A percentile compares a stretch with the other conserved stretches of the same genome.
Evolutionary conservation across 2,888 invertebrate genomes (phyloP).

Genomic region (Lasioglossum malachurum): DNA sequence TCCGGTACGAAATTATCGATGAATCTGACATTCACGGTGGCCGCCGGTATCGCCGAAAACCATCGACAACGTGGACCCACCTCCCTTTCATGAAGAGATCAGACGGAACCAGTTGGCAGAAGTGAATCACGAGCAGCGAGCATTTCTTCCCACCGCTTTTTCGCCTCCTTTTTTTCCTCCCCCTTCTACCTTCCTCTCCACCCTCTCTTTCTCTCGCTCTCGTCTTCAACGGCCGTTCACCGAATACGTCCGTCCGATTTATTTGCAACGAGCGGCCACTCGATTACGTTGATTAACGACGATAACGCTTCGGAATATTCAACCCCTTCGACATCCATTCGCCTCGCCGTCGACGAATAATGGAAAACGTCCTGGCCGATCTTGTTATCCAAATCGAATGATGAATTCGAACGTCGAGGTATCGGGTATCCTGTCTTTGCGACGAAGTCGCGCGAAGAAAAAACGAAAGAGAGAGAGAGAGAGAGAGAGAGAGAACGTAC

Average conservation of each 20-base stretch:
- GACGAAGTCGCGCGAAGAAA: neutral
- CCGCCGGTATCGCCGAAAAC: conserved; percentile 66
- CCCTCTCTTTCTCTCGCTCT: neutral
- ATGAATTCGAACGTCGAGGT: conserved; percentile 39
- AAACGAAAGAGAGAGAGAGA: neutral
- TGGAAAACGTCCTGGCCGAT: conserved; percentile 27
- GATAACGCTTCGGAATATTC: conserved; percentile 36
- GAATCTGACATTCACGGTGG: conserved; percentile 73
- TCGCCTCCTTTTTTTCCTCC: conserved; percentile 18
- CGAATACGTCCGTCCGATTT: conserved; percentile 55
- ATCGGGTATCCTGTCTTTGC: conserved; percentile 1
- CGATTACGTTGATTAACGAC: conserved; percentile 52
- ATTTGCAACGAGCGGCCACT: conserved; percentile 35
- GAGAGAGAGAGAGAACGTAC: neutral
- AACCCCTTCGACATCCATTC: neutral
- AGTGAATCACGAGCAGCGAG: conserved; percentile 58
- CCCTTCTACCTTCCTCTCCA: neutral
- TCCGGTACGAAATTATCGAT: conserved; percentile 71
- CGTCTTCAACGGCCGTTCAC: conserved; percentile 36
- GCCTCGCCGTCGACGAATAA: conserved; percentile 23
- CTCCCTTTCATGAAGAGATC: conserved; percentile 69
- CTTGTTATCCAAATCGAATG: conserved; percentile 41
- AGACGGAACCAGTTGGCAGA: conserved; percentile 62
- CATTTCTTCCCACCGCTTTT: conserved; percentile 45
- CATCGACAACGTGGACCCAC: conserved; percentile 56